These are phyloP conservation scores for Xenopus petersii DNA, from an alignment of 2,797 vertebrate species.

Conservation along the genomic window DNA sequence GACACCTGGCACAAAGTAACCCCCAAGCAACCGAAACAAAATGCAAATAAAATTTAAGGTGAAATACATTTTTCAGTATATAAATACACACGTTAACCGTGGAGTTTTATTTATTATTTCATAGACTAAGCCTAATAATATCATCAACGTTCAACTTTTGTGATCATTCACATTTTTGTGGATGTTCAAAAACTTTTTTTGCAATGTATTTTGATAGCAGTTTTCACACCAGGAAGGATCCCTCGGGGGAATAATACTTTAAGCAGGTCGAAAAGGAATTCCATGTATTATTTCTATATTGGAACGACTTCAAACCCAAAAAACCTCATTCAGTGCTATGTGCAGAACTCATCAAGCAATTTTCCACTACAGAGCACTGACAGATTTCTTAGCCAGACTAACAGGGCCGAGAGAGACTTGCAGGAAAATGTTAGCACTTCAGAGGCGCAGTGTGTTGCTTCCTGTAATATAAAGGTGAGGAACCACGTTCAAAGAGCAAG, in stretches of 20 bases:
- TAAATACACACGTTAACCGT: no score
- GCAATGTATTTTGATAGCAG: no score
- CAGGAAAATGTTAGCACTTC: background rate
- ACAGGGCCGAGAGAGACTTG: background rate
- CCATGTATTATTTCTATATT: background rate
- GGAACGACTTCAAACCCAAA: background rate
- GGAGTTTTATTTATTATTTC: no score
- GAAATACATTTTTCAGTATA: no score
- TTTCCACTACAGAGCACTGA: background rate
- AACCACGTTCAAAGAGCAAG: background rate
- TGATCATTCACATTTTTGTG: no score
- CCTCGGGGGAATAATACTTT: background rate
- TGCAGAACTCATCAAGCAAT: background rate
- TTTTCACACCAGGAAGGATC: no score
- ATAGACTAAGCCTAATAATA: no score
- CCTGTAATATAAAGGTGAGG: background rate
- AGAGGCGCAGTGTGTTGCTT: background rate
- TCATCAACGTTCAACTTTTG: no score
- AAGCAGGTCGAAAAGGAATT: background rate
- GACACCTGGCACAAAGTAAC: no score
- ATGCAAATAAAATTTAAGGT: no score
- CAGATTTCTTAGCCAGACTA: conserved; percentile 2
- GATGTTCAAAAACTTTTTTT: no score
- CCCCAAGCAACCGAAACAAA: no score
- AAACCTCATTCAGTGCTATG: background rate